Conservation (phyloP, 2,113 vertebrate genomes). For the Malurus cyaneus region DNA sequence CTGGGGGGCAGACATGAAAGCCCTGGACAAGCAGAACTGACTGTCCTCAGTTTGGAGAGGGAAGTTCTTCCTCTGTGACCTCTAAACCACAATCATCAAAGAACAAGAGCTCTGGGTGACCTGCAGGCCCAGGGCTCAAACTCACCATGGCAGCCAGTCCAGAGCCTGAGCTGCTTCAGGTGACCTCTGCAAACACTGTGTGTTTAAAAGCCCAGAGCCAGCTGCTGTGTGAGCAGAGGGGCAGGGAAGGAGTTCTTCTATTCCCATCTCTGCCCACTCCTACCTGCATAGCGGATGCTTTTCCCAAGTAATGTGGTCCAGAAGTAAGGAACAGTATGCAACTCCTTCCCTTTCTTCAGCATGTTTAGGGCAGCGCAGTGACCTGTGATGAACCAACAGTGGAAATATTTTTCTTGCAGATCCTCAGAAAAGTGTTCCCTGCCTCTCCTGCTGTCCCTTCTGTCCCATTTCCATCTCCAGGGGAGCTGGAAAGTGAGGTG, state of each 20-base stretch:
- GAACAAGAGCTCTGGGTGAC: background rate
- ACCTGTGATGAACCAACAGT: constrained; percentile 61
- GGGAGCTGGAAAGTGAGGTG: background rate
- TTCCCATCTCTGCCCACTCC: background rate
- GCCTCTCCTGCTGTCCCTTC: background rate
- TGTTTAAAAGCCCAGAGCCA: background rate
- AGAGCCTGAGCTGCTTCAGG: background rate
- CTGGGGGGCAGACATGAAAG: background rate
- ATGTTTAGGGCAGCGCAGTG: constrained; percentile 84
- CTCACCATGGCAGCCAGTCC: background rate
- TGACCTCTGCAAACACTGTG: background rate
- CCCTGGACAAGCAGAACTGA: background rate
- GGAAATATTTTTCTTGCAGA: background rate
- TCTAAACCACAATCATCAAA: background rate
- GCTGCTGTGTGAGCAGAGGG: background rate
- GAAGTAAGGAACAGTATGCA: constrained; percentile 85
- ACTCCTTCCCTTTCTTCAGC: constrained; percentile 67
- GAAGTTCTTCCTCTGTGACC: background rate
- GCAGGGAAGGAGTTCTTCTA: background rate
- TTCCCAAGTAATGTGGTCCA: constrained; percentile 83
- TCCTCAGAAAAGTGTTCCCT: too few relatives aligned
- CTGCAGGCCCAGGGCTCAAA: background rate
- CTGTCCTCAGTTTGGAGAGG: background rate
- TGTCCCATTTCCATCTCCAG: background rate
- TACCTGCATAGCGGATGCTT: constrained; percentile 84